phyloP scores from a whole-genome alignment of 2,888 invertebrate genomes.

The Volucella inflata region DNA sequence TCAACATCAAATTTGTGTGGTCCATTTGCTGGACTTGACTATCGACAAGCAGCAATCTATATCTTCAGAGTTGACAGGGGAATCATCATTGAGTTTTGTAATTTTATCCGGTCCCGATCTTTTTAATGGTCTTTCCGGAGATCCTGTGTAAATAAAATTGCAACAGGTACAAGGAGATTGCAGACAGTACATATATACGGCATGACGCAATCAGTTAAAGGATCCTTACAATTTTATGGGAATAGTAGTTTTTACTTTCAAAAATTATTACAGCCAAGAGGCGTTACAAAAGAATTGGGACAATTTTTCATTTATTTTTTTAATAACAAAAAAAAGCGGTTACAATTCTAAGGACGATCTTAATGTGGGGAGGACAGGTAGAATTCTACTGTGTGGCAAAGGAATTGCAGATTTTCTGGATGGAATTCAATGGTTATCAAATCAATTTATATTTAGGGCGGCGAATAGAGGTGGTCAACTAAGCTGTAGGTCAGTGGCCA shows the following conservation, averaged over 20 bases:
- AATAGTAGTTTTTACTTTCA: conserved; percentile 16
- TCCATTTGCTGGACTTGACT: neutral
- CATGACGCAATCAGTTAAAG: conserved; percentile 41
- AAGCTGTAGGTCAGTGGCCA: conserved; percentile 56
- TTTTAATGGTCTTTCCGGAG: conserved; percentile 24
- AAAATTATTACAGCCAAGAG: conserved; percentile 18
- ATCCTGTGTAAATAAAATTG: conserved; percentile 57
- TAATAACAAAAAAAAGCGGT: conserved; percentile 31
- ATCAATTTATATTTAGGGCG: neutral
- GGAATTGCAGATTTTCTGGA: neutral
- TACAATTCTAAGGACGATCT: conserved; percentile 12
- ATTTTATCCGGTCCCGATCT: conserved; percentile 52
- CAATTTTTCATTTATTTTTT: conserved; percentile 51
- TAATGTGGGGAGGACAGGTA: conserved; percentile 9
- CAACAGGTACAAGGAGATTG: conserved; percentile 61
- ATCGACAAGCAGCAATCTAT: neutral
- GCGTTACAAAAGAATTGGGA: conserved; percentile 59
- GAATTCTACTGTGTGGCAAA: conserved; percentile 8
- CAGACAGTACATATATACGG: conserved; percentile 1
- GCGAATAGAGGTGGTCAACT: conserved; percentile 42
- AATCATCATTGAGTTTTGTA: conserved; percentile 48
- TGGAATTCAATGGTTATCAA: neutral
- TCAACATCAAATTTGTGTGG: conserved; percentile 40
- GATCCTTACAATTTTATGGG: conserved; percentile 21
- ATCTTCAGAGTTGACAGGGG: conserved; percentile 23